Evolutionary conservation across 2,113 vertebrate species (phyloP).

Genomic region (Formicarius rufipectus): DNA sequence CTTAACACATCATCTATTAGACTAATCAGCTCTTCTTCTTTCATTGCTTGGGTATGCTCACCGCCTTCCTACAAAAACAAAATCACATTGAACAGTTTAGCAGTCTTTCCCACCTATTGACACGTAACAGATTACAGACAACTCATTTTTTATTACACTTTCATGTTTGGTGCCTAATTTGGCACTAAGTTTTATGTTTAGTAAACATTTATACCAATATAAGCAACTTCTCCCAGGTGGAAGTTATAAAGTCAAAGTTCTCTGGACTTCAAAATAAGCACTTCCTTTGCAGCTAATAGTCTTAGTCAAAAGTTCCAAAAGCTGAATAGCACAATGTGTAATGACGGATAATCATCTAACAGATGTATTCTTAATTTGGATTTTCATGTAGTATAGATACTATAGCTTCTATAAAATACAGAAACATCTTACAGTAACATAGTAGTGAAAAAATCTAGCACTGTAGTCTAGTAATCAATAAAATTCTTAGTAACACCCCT

Average conservation of each 20-base stretch:
- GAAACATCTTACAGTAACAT: background rate
- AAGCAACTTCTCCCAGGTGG: background rate
- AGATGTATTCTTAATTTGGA: background rate
- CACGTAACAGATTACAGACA: background rate
- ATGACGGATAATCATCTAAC: background rate
- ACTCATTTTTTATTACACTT: background rate
- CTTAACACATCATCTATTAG: conserved; percentile 92
- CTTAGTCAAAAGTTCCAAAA: background rate
- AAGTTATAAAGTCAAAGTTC: background rate
- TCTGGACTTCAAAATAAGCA: background rate
- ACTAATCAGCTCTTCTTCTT: conserved; percentile 88
- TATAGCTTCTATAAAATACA: background rate
- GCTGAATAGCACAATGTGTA: background rate
- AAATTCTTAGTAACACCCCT: background rate
- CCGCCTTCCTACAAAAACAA: conserved; percentile 79
- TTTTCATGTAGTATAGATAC: background rate
- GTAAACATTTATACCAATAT: background rate
- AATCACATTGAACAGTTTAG: background rate
- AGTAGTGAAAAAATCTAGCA: background rate
- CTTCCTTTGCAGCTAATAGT: background rate
- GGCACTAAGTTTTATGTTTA: background rate
- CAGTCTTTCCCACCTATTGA: background rate
- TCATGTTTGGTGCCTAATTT: background rate
- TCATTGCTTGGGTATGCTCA: conserved; percentile 82
- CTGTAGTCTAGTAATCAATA: background rate